A percentile compares a stretch with the other conserved stretches of the same genome.
phyloP scores from a whole-genome alignment of 2,113 vertebrate genomes.

The Crocuta crocuta region DNA sequence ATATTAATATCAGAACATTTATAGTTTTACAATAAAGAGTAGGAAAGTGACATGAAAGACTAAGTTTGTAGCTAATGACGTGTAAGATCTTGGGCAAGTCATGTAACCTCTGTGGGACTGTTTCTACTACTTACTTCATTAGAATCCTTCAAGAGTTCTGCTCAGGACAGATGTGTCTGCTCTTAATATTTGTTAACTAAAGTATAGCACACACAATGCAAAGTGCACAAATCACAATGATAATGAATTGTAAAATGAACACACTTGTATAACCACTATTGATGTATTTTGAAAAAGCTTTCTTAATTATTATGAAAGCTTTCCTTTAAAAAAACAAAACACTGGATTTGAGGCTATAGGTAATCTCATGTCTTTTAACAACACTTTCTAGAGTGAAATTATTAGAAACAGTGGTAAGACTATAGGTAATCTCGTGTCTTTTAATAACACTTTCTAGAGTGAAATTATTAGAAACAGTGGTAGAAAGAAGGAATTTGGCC shows the following conservation, averaged over 20 bases:
- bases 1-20: conserved; percentile 21
- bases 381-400: conserved; percentile 47
- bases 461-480: conserved; percentile 46
- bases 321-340: conserved; percentile 24
- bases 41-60: conserved; percentile 13
- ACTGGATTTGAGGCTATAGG: background rate
- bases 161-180: background rate
- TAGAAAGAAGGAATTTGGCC: conserved; percentile 42
- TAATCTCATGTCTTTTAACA: conserved; percentile 41
- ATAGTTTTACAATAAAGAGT: conserved; percentile 26
- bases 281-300: conserved; percentile 53
- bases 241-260: conserved; percentile 58
- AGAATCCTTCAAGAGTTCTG: conserved; percentile 35
- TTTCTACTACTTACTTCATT: conserved; percentile 28
- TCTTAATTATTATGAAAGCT: conserved; percentile 41
- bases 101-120: background rate
- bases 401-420: conserved; percentile 30
- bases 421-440: conserved; percentile 3
- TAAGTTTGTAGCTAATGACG: background rate
- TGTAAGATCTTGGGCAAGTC: background rate
- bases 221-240: background rate
- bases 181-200: conserved; percentile 35
- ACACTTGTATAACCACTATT: background rate
- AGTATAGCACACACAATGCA: conserved; percentile 9
- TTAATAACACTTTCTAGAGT: conserved; percentile 50